Percentiles rank a stretch among this genome's conserved stretches.
These are phyloP conservation scores for Cerastoderma edule DNA, from an alignment of 2,888 invertebrate genomes.

Conservation along the genomic window DNA sequence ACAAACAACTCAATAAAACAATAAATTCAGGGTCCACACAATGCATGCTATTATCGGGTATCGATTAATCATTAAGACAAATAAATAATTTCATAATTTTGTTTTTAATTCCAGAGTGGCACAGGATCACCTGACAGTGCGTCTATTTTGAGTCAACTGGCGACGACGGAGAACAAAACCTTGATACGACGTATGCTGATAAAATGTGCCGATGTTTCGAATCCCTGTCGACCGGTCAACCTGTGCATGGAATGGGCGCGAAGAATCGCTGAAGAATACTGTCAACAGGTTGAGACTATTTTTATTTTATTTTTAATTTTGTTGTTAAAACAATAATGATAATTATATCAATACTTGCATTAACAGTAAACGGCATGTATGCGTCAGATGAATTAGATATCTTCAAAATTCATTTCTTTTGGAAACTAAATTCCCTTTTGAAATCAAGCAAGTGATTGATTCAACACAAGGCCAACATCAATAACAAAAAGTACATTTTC, in stretches of 20 bases:
- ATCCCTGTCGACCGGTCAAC: constrained; percentile 94
- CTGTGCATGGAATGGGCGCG: constrained; percentile 94
- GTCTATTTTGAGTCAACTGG: constrained; percentile 66
- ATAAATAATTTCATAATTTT: background rate
- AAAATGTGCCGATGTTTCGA: constrained; percentile 99
- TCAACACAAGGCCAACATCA: no score
- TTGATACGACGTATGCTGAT: constrained; percentile 98
- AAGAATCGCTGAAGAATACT: constrained; percentile 98
- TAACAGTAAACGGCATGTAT: no score
- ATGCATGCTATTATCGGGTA: no score
- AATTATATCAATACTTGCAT: no score
- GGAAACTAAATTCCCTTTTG: no score
- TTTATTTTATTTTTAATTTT: background rate
- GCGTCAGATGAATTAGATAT: no score
- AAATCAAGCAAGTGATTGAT: no score
- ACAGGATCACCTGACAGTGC: constrained; percentile 69
- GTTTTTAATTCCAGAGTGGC: constrained; percentile 67
- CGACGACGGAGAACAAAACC: constrained; percentile 88
- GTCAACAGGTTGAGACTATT: constrained; percentile 91
- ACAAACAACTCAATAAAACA: no score
- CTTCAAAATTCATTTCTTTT: no score
- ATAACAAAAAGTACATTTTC: no score
- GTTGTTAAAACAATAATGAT: no score
- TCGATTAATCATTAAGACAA: background rate
- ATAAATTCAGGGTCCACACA: no score